A percentile compares a stretch with the other conserved stretches of the same genome.
phyloP scores from a whole-genome alignment of 2,888 invertebrate species.

The Drosophila kambysellisi region DNA sequence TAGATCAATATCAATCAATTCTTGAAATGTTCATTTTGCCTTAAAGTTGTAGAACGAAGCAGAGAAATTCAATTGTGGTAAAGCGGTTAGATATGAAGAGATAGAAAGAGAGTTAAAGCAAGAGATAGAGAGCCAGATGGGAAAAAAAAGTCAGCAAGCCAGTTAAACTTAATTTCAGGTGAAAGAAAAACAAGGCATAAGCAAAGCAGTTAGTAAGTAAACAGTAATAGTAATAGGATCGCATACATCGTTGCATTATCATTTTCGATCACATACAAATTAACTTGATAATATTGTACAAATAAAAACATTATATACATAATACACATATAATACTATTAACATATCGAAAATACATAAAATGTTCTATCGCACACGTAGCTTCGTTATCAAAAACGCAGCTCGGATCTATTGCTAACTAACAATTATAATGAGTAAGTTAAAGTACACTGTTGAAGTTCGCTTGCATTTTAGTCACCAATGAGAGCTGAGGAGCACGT shows the following conservation, averaged over 20 bases:
- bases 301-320: constrained; percentile 44
- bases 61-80: constrained; percentile 14
- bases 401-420: constrained; percentile 42
- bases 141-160: constrained; percentile 29
- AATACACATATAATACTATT: constrained; percentile 55
- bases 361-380: constrained; percentile 23
- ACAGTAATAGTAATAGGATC: constrained; percentile 16
- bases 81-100: constrained; percentile 33
- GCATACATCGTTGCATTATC: constrained; percentile 32
- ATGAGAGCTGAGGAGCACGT: constrained; percentile 36
- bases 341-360: constrained; percentile 54
- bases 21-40: constrained; percentile 33
- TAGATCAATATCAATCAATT: constrained; percentile 71
- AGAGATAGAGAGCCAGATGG: constrained; percentile 11
- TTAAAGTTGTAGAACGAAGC: constrained; percentile 12
- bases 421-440: constrained; percentile 34
- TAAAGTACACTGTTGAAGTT: constrained; percentile 24
- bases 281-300: constrained; percentile 55
- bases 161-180: constrained; percentile 40
- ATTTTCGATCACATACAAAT: constrained; percentile 45
- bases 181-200: constrained; percentile 39
- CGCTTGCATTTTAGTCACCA: constrained; percentile 34
- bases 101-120: background rate
- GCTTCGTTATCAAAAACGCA: constrained; percentile 43
- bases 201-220: constrained; percentile 45